Percentiles rank a stretch among this genome's conserved stretches.
Evolutionary conservation across 2,888 invertebrate genomes (phyloP).

Genomic region (Torymus aiolomorphi): DNA sequence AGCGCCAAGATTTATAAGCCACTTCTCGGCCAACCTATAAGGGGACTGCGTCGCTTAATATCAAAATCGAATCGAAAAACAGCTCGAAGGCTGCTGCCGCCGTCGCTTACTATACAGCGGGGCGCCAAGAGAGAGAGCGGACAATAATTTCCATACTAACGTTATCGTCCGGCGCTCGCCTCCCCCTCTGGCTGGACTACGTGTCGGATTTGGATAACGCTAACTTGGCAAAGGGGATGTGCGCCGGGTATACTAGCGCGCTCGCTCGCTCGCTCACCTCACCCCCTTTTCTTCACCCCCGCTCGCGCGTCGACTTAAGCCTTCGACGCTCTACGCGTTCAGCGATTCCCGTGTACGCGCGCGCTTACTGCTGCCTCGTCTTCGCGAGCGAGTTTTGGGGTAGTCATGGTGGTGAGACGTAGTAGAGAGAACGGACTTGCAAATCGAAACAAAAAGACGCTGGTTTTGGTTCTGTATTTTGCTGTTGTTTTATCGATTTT

Average conservation of each 20-base stretch:
- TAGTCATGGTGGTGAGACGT: background rate
- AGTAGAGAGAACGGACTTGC: background rate
- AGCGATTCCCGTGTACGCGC: background rate
- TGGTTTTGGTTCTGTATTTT: too few species aligned
- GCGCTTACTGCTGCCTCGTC: background rate
- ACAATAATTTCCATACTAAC: constrained; percentile 70
- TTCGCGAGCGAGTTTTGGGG: background rate
- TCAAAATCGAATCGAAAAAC: constrained; percentile 35
- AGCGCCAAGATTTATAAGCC: constrained; percentile 3
- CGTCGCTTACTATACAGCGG: too few species aligned
- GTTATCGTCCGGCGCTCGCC: constrained; percentile 61
- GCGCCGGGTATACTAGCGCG: background rate
- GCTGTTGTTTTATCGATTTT: too few species aligned
- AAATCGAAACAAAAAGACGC: too few species aligned
- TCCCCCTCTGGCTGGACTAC: constrained; percentile 64
- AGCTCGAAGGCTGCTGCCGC: constrained; percentile 9
- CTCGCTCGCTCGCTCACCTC: too few species aligned
- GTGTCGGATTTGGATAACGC: constrained; percentile 70
- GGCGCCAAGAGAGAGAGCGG: constrained; percentile 43
- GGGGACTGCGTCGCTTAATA: too few species aligned
- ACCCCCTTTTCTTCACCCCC: background rate
- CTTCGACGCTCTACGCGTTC: constrained; percentile 22
- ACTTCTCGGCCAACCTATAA: background rate
- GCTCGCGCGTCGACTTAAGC: constrained; percentile 45
- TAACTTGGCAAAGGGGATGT: constrained; percentile 66